phyloP scores from a whole-genome alignment of 2,888 invertebrate genomes.

The Drosophila affinis region DNA sequence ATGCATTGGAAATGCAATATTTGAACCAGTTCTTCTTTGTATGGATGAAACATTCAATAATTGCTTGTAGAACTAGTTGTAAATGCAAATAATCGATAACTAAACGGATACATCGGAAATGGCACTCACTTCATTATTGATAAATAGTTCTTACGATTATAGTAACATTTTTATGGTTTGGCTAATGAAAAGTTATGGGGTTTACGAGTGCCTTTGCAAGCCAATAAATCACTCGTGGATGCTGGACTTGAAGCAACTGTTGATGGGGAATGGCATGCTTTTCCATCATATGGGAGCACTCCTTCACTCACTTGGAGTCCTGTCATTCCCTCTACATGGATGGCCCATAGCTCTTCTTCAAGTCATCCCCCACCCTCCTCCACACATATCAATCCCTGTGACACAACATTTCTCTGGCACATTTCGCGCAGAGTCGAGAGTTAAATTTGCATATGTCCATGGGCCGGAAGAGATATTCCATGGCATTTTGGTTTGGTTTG shows the following conservation, averaged over 20 bases:
- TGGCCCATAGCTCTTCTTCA: neutral
- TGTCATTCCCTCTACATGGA: neutral
- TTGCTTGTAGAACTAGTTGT: neutral
- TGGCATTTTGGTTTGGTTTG: constrained; percentile 14
- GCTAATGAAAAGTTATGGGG: neutral
- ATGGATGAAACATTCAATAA: neutral
- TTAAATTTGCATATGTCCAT: constrained; percentile 40
- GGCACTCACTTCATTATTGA: neutral
- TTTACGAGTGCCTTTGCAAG: neutral
- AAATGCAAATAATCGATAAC: neutral
- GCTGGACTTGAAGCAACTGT: too few relatives aligned
- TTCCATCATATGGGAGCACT: neutral
- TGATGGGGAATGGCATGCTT: too few relatives aligned
- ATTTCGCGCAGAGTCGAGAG: constrained; percentile 4
- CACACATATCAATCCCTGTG: constrained; percentile 26
- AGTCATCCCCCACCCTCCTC: neutral
- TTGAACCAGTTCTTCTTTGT: neutral
- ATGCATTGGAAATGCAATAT: neutral
- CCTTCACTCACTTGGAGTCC: neutral
- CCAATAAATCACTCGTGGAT: neutral
- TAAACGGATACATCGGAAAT: neutral
- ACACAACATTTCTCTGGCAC: constrained; percentile 24
- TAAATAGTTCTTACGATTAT: neutral
- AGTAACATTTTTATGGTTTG: neutral
- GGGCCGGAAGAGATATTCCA: constrained; percentile 33